Base-by-base conservation (phyloP, 2,797 vertebrate species). In the Miichthys miiuy region DNA sequence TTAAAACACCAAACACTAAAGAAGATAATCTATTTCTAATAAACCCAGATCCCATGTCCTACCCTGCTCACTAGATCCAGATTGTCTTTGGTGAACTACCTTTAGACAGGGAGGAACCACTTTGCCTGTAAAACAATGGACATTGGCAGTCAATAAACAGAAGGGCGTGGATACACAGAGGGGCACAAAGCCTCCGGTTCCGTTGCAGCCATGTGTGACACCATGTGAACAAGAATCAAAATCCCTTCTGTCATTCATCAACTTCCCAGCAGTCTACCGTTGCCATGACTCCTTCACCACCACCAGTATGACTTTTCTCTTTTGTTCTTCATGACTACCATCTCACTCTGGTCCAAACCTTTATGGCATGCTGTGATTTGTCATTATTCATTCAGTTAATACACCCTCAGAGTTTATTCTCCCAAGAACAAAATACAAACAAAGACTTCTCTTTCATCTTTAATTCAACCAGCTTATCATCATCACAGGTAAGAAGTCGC, bases 181-280 rank as follows among this genome's bases (percentile, higher is more conserved):
- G 5, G 1, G 12, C 55, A 73, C 63, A 77, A 84, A 83, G 81
- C 51, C 67, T 63, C 41, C 1, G 13, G 56, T 85, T 73, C 66
- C 30, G 27, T 58, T 27, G 75, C 27, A 58, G 81, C 65, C 79
- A 61, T 77, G 88, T 85, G 85, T 67, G 76, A 80, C 81, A 79
- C 82, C 86, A 84, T 86, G 85, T 67, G 75, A 92, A 90, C 78
- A 75, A 62, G 84, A 88, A 86, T 80, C 77, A 82, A 81, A 84
- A 82, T 77, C 87, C 85, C 75, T 77, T 83, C 79, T 83, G 84
- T 91, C 88, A 77, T 86, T 87, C 87, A 79, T 75, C 80, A 77
- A 64, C 77, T 71, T 82, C 83, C 72, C 88, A 87, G 86, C 66
- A n/a, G 80, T 84, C 77, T 60, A 44, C 81, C 7, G 90, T 93